Conservation (phyloP, 2,797 vertebrate species). For the Poliocrania exsul region DNA sequence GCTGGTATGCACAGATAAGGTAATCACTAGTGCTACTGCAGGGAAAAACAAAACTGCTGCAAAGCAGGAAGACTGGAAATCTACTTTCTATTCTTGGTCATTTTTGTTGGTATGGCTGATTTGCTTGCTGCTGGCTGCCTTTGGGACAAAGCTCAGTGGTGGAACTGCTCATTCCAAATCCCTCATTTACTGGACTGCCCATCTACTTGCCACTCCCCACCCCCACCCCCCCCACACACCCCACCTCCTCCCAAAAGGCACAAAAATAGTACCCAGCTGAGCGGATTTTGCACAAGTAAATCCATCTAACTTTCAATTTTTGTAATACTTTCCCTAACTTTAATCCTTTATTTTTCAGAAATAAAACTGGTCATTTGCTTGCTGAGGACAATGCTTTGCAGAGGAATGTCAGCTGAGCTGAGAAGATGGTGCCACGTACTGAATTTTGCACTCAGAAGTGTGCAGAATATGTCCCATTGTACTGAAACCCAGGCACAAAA, state of each 20-base stretch:
- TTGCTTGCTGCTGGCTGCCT: constrained; percentile 20
- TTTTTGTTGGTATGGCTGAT: constrained; percentile 28
- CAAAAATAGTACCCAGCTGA: background rate
- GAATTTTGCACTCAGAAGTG: background rate
- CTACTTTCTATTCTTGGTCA: constrained; percentile 37
- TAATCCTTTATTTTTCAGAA: constrained; percentile 22
- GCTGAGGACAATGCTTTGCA: background rate
- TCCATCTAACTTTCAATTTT: background rate
- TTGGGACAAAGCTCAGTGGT: background rate
- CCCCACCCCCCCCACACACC: no score
- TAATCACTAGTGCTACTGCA: constrained; percentile 3
- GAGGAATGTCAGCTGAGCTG: background rate
- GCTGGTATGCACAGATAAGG: constrained; percentile 56
- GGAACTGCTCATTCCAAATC: background rate
- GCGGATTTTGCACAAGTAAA: constrained; percentile 12
- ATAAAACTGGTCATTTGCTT: background rate
- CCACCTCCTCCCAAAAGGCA: no score
- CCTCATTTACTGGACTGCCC: background rate
- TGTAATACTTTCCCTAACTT: background rate
- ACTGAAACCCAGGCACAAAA: background rate
- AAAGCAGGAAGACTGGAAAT: constrained; percentile 19
- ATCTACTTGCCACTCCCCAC: background rate
- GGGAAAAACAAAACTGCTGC: constrained; percentile 42
- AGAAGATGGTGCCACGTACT: background rate
- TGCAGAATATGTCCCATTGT: background rate